A percentile compares a stretch with the other conserved stretches of the same genome.
Evolutionary conservation across 2,888 invertebrate genomes (phyloP).

Genomic region (Agriotes lineatus): DNA sequence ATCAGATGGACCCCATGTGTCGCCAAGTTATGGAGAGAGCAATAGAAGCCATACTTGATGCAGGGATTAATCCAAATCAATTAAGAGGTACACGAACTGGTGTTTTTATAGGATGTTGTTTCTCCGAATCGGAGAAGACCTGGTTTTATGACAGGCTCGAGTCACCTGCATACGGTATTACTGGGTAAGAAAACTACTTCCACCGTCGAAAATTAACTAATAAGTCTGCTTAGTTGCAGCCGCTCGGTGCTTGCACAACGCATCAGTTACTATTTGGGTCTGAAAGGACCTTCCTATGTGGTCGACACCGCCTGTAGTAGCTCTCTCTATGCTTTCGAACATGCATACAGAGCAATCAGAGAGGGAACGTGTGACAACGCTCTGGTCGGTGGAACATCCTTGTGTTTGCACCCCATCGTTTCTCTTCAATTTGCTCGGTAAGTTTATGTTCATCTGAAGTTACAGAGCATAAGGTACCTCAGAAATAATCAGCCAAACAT

Average conservation of each 20-base stretch:
- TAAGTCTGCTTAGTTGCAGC: too few relatives aligned
- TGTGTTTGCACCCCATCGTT: slow-evolving; percentile 89
- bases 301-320: slow-evolving; percentile 97
- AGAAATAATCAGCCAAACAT: too few relatives aligned
- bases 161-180: slow-evolving; percentile 63
- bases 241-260: too few relatives aligned
- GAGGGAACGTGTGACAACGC: slow-evolving; percentile 89
- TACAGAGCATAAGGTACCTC: too few relatives aligned
- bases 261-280: slow-evolving; percentile 88
- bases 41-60: too few relatives aligned
- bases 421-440: slow-evolving; percentile 88
- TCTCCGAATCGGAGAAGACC: slow-evolving; percentile 79
- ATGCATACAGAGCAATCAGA: slow-evolving; percentile 81
- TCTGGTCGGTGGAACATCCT: slow-evolving; percentile 88
- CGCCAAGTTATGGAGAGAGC: too few relatives aligned
- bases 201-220: too few relatives aligned
- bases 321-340: slow-evolving; percentile 85
- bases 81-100: too few relatives aligned
- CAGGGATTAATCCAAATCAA: too few relatives aligned
- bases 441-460: too few relatives aligned
- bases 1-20: slow-evolving; percentile 71
- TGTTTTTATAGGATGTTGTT: too few relatives aligned
- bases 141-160: slow-evolving; percentile 69
- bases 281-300: slow-evolving; percentile 89
- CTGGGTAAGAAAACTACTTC: slow-evolving; percentile 70